Percentiles rank a stretch among this genome's conserved stretches.
phyloP scores from a whole-genome alignment of 2,113 vertebrate species.

The Tragulus kanchil region DNA sequence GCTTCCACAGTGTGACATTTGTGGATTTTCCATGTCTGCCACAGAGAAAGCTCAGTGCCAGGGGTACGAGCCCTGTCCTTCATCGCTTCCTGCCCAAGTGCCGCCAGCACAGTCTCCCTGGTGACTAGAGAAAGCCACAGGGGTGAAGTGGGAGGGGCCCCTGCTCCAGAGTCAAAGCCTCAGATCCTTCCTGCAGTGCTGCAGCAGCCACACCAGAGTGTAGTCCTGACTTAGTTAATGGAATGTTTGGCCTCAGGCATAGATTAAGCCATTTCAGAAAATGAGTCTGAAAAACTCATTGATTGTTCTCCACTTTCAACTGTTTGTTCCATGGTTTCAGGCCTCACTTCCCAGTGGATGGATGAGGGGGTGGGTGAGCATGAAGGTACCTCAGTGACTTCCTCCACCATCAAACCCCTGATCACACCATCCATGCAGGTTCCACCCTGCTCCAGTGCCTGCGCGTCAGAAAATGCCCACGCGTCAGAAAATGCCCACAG shows the following conservation, averaged over 20 bases:
- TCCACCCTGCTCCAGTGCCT: background rate
- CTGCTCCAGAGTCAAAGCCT: background rate
- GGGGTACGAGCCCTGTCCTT: background rate
- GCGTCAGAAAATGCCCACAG: rapidly evolving
- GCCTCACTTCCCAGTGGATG: background rate
- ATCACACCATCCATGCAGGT: background rate
- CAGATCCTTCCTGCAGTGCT: background rate
- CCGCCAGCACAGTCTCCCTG: background rate
- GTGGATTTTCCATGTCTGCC: background rate
- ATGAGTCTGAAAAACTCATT: background rate
- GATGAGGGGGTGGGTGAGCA: background rate
- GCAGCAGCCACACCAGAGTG: background rate
- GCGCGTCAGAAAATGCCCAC: background rate
- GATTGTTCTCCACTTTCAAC: conserved; percentile 30
- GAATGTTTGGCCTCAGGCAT: background rate
- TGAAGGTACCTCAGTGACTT: background rate
- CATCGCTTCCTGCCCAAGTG: background rate
- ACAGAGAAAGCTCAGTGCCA: background rate
- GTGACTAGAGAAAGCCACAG: background rate
- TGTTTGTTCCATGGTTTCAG: background rate
- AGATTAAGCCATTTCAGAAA: conserved; percentile 53
- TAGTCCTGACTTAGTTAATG: background rate
- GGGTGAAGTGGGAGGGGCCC: background rate
- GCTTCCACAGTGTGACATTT: too few relatives aligned
- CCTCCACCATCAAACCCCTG: background rate